Conservation (phyloP, 2,113 vertebrate genomes). For the Xiphophorus maculatus region DNA sequence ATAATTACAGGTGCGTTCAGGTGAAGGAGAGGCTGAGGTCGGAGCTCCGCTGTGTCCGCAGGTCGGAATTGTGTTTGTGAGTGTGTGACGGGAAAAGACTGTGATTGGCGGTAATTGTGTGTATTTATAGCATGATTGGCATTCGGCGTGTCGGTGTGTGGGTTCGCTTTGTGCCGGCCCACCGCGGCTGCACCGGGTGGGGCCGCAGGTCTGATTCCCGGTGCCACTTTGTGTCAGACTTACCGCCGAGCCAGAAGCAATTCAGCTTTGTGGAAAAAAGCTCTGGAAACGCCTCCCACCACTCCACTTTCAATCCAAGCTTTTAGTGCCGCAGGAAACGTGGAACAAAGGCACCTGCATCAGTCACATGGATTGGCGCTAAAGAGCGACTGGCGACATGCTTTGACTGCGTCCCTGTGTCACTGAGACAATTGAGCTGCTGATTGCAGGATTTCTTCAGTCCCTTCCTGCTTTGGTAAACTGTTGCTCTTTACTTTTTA, state of each 20-base stretch:
- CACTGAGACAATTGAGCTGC: slow-evolving; percentile 26
- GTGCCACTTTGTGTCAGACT: slow-evolving; percentile 72
- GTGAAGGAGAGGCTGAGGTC: slow-evolving; percentile 56
- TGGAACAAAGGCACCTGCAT: slow-evolving; percentile 48
- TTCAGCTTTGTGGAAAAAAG: slow-evolving; percentile 55
- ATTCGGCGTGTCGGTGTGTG: slow-evolving; percentile 32
- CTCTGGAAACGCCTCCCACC: slow-evolving; percentile 60
- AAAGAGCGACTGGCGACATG: slow-evolving; percentile 52
- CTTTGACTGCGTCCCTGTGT: slow-evolving; percentile 27
- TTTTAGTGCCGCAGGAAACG: slow-evolving; percentile 65
- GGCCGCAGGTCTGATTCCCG: slow-evolving; percentile 60
- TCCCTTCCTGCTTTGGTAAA: slow-evolving; percentile 4
- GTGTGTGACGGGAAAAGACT: slow-evolving; percentile 1
- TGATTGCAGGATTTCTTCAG: slow-evolving; percentile 40
- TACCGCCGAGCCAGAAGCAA: slow-evolving; percentile 64
- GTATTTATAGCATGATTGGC: slow-evolving; percentile 48
- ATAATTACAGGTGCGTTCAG: slow-evolving; percentile 65
- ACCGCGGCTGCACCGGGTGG: slow-evolving; percentile 58
- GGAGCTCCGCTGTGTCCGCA: slow-evolving; percentile 28
- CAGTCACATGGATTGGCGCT: slow-evolving; percentile 42
- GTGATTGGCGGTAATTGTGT: slow-evolving; percentile 63
- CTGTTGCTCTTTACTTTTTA: neutral
- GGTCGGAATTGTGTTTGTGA: slow-evolving; percentile 5
- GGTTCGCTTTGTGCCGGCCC: slow-evolving; percentile 33
- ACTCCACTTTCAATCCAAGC: slow-evolving; percentile 54